Evolutionary conservation across 2,113 vertebrate genomes (phyloP).

Genomic region (Baryphthengus martii): DNA sequence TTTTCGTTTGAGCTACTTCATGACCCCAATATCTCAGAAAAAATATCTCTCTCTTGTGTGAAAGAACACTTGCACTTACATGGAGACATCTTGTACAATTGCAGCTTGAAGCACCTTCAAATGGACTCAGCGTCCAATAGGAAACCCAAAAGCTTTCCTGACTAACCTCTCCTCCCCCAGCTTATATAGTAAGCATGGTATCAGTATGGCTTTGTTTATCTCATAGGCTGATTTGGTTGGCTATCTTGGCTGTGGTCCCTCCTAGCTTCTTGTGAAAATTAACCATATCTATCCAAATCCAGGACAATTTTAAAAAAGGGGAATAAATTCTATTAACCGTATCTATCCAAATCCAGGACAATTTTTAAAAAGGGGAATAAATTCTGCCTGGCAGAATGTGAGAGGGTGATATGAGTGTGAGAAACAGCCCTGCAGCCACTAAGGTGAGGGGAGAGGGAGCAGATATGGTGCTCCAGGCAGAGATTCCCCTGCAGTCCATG

Average conservation of each 20-base stretch:
- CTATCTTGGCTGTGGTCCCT: too few species aligned
- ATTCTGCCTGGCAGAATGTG: background rate
- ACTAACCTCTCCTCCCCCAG: too few species aligned
- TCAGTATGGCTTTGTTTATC: too few species aligned
- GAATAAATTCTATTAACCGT: background rate
- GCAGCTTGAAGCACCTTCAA: too few species aligned
- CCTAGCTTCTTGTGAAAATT: too few species aligned
- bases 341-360: too few species aligned
- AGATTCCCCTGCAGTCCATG: background rate
- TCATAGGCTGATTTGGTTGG: too few species aligned
- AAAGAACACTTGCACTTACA: background rate
- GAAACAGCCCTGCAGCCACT: background rate
- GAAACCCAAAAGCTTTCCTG: too few species aligned
- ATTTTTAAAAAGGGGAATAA: background rate
- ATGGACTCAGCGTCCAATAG: too few species aligned
- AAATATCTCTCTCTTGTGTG: background rate
- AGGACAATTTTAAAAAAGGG: background rate
- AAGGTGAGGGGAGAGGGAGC: background rate
- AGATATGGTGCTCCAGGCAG: background rate
- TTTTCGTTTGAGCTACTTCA: background rate
- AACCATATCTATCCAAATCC: too few species aligned
- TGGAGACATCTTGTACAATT: fast-evolving
- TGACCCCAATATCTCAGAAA: background rate
- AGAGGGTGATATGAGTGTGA: fast-evolving
- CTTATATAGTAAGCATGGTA: too few species aligned